Evolutionary conservation across 2,888 invertebrate species (phyloP).

Genomic region (Belgica antarctica): DNA sequence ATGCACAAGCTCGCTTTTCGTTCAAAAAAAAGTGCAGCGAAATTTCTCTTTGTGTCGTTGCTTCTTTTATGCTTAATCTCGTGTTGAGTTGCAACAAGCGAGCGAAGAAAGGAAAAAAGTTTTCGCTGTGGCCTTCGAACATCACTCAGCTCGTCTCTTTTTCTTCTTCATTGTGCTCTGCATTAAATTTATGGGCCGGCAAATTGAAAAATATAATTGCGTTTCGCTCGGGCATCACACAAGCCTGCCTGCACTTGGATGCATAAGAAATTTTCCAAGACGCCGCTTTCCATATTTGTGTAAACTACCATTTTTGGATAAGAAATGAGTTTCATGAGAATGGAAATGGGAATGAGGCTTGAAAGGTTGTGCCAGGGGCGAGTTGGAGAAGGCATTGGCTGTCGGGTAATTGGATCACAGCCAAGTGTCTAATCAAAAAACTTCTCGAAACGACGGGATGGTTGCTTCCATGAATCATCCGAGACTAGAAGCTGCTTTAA

Average conservation of each 20-base stretch:
- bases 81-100: background rate
- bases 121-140: conserved; percentile 30
- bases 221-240: conserved; percentile 1
- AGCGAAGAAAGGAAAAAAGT: background rate
- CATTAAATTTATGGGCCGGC: conserved; percentile 36
- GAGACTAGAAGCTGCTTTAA: too few relatives aligned
- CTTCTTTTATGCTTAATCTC: background rate
- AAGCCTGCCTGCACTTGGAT: background rate
- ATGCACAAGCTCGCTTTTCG: conserved; percentile 1
- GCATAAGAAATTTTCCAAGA: conserved; percentile 11
- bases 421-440: too few relatives aligned
- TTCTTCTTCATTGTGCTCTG: background rate
- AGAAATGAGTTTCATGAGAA: background rate
- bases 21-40: conserved; percentile 15
- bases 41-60: conserved; percentile 18
- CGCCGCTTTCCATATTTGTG: background rate
- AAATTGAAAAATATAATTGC: conserved; percentile 41
- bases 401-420: too few relatives aligned
- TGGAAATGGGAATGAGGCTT: background rate
- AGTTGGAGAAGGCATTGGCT: too few relatives aligned
- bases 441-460: too few relatives aligned
- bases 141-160: conserved; percentile 24
- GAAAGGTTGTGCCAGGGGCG: too few relatives aligned
- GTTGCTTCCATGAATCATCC: too few relatives aligned
- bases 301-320: too few relatives aligned